Evolutionary conservation across 1,140 invertebrate species (phyloP).

Genomic region (Harlomillsia oculata): DNA sequence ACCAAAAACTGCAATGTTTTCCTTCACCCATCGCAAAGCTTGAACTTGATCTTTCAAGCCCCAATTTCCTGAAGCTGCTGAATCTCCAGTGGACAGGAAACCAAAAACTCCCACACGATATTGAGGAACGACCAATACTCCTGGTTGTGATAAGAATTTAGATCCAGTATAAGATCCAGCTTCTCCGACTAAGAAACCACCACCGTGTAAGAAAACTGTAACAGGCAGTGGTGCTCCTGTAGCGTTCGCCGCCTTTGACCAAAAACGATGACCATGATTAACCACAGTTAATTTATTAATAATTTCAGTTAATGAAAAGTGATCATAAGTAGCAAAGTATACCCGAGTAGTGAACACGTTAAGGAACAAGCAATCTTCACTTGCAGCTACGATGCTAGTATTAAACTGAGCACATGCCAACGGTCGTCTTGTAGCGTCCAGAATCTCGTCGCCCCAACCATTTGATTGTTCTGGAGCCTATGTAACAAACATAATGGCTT

Average conservation of each 20-base stretch:
- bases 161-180: slow-evolving; percentile 3
- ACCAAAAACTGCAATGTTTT: slow-evolving; percentile 40
- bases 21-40: slow-evolving; percentile 39
- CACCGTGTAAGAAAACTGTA: slow-evolving; percentile 15
- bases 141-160: slow-evolving; percentile 47
- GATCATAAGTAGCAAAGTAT: slow-evolving; percentile 41
- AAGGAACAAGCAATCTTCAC: slow-evolving; percentile 52
- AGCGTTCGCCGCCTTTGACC: slow-evolving; percentile 3
- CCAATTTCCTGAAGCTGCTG: slow-evolving; percentile 37
- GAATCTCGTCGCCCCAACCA: slow-evolving; percentile 40
- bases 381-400: slow-evolving; percentile 42
- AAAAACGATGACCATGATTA: too few relatives aligned
- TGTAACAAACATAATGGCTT: neutral
- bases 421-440: slow-evolving; percentile 39
- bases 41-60: slow-evolving; percentile 39
- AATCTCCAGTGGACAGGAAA: slow-evolving; percentile 14
- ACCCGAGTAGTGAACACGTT: slow-evolving; percentile 52
- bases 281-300: too few relatives aligned
- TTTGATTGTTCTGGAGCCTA: slow-evolving; percentile 34
- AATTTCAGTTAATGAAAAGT: slow-evolving; percentile 37
- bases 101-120: slow-evolving; percentile 52
- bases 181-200: slow-evolving; percentile 22
- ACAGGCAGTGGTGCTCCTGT: neutral
- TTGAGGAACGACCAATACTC: slow-evolving; percentile 54
- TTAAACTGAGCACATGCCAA: slow-evolving; percentile 40